Conservation (phyloP, 2,888 invertebrate species). For the Sympetrum striolatum region DNA sequence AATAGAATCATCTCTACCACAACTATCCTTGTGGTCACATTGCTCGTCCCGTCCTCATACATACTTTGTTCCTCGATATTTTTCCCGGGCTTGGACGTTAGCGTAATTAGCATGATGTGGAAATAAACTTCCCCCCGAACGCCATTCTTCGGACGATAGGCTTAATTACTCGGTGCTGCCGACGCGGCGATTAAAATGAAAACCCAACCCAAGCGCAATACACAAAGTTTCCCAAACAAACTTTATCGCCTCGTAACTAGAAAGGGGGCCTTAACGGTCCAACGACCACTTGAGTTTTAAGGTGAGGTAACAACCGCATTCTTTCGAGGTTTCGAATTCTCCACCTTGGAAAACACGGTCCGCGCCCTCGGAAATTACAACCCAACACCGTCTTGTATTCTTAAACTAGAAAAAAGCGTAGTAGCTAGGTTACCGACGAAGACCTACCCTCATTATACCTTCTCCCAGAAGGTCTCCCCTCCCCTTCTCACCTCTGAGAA, state of each 20-base stretch:
- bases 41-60: too few species aligned
- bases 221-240: not conserved
- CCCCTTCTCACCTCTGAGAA: not conserved
- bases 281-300: not conserved
- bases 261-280: not conserved
- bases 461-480: too few species aligned
- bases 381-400: not conserved
- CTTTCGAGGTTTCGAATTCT: not conserved
- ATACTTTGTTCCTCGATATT: too few species aligned
- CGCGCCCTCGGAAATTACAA: not conserved
- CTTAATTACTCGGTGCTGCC: not conserved
- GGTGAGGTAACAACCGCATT: not conserved
- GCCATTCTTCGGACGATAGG: not conserved
- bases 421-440: not conserved
- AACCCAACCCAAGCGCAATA: not conserved
- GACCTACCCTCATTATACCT: not conserved
- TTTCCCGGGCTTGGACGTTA: not conserved
- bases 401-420: not conserved
- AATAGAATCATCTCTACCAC: too few species aligned
- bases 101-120: not conserved
- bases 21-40: too few species aligned
- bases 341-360: not conserved
- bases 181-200: not conserved
- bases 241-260: not conserved
- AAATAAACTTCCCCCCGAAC: not conserved